Evolutionary conservation across 2,888 invertebrate genomes (phyloP), one percentile per base, ranked within the genome.

Genomic region (Athrips mouffetella): DNA sequence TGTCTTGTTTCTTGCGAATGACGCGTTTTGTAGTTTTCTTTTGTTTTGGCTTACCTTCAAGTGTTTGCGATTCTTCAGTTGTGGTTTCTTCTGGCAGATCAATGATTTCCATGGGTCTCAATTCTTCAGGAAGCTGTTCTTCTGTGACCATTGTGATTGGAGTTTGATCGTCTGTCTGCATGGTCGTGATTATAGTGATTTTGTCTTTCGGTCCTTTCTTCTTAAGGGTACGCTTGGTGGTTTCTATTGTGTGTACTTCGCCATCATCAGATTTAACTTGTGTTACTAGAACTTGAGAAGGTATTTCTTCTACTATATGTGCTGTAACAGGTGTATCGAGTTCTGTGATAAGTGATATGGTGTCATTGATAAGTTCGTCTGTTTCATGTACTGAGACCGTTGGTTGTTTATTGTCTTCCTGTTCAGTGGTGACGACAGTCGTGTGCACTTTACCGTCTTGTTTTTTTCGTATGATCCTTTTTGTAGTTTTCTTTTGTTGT

Each of bases 171-270:
- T 83, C 79, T 46, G 78, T 74, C 51, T 85, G 72, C 11, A 82
- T 66, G 3, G 88, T 89, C 2, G 80, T 71, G n/a, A 82, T 82
- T 62, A 83, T 84, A 1, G 89, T 87, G 6, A 83, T 68, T 57
- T 88, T 86, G 49, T 80, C 67, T 47, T 87, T 86, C 0, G 67
- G 63, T 0, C 83, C 89, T 31, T 75, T 80, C 47, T 70, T 76
- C 40, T 84, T 85, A n/a, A 80, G 59, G 0, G 65, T 60, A 2
- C 73, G 65, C 48, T 68, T 80, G 16, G 67, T 0, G 60, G 77
- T 58, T 59, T 74, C 62, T 54, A 80, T 55, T 51, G 67, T 71
- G 42, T 55, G 60, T 10, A 66, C 57, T 50, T 70, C 71, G 27
- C 60, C 70, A 2, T 64, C 51, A 25, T 63, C 56, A 0, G 63